phyloP scores from a whole-genome alignment of 2,113 vertebrate genomes.

The Mus musculus region DNA sequence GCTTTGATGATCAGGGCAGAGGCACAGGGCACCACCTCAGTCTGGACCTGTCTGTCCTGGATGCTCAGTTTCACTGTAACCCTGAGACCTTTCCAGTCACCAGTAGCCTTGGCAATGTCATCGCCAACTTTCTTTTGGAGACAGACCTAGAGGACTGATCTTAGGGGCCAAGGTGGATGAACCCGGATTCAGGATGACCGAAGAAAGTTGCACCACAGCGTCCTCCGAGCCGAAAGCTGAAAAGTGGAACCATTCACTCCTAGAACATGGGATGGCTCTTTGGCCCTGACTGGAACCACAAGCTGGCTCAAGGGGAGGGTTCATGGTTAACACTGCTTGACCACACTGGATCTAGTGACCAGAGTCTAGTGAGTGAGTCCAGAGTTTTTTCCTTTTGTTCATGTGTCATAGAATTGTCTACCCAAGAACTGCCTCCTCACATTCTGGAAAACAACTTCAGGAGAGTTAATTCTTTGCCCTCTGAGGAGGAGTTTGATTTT shows the following conservation, averaged over 20 bases:
- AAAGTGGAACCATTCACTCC: neutral
- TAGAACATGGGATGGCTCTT: neutral
- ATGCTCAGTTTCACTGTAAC: too few species aligned
- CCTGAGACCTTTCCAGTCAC: too few species aligned
- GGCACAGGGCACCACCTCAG: too few species aligned
- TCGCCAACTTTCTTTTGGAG: too few species aligned
- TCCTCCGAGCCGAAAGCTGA: too few species aligned
- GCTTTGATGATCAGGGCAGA: too few species aligned
- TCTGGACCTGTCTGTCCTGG: too few species aligned
- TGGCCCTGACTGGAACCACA: neutral
- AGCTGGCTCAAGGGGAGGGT: neutral
- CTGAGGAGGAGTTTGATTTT: slow-evolving; percentile 49
- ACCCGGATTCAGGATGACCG: too few species aligned
- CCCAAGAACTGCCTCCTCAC: neutral
- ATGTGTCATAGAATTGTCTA: neutral
- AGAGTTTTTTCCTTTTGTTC: neutral
- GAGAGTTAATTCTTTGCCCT: neutral
- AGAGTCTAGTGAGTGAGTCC: neutral
- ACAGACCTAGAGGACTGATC: too few species aligned
- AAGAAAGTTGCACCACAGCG: too few species aligned
- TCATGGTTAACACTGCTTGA: neutral
- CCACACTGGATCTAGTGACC: neutral
- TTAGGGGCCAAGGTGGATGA: too few species aligned
- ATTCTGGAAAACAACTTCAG: slow-evolving; percentile 29
- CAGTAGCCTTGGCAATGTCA: too few species aligned